Percentiles rank a stretch among this genome's conserved stretches.
phyloP scores from a whole-genome alignment of 2,888 invertebrate genomes.

The Lordiphosa fenestrarum region DNA sequence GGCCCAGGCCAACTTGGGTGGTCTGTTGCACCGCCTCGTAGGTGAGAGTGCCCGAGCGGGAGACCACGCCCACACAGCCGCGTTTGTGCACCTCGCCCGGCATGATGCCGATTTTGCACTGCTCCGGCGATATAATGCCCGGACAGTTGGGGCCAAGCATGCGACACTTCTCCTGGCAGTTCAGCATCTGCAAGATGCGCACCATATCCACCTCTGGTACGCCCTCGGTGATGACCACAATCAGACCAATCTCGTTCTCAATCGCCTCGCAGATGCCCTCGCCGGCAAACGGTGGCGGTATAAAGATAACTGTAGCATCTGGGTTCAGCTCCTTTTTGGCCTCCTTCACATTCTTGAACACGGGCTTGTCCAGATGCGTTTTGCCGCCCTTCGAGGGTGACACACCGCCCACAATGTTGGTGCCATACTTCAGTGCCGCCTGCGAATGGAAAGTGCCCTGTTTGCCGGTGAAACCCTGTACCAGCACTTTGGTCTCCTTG shows the following conservation, averaged over 20 bases:
- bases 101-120: slow-evolving; percentile 99
- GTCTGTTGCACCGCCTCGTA: slow-evolving; percentile 99
- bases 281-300: slow-evolving; percentile 95
- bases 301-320: slow-evolving; percentile 96
- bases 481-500: slow-evolving; percentile 94
- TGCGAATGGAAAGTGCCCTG: slow-evolving; percentile 96
- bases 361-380: slow-evolving; percentile 88
- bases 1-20: slow-evolving; percentile 92
- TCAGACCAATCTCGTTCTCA: slow-evolving; percentile 95
- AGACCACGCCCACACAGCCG: slow-evolving; percentile 95
- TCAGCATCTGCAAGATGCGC: slow-evolving; percentile 91
- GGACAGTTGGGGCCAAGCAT: slow-evolving; percentile 99
- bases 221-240: slow-evolving; percentile 99
- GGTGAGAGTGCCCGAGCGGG: slow-evolving; percentile 97
- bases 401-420: slow-evolving; percentile 91
- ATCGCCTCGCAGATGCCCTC: slow-evolving; percentile 94
- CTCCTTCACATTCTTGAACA: slow-evolving; percentile 82
- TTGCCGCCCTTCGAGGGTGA: slow-evolving; percentile 90
- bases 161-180: slow-evolving; percentile 92
- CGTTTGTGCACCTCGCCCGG: slow-evolving; percentile 97
- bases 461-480: slow-evolving; percentile 99
- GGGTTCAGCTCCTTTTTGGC: slow-evolving; percentile 92
- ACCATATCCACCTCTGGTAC: slow-evolving; percentile 99
- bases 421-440: slow-evolving; percentile 98
- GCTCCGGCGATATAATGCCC: slow-evolving; percentile 95